A percentile compares a stretch with the other conserved stretches of the same genome.
Evolutionary conservation across 1,140 invertebrate species (phyloP).

Genomic region (Ceratina japonica): DNA sequence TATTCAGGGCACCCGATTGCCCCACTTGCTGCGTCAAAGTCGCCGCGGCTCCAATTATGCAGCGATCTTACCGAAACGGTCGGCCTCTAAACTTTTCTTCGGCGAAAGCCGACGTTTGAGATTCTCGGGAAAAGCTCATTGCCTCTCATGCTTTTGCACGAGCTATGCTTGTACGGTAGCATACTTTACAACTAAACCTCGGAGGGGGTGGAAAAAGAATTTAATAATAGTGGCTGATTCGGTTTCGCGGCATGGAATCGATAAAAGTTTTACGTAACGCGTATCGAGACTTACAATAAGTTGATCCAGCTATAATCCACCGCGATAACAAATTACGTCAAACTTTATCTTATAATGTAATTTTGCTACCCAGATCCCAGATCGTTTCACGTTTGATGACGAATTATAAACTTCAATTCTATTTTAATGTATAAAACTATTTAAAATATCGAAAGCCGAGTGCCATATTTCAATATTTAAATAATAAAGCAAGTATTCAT

Average conservation of each 20-base stretch:
- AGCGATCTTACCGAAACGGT: neutral
- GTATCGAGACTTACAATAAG: constrained; percentile 10
- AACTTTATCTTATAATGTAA: neutral
- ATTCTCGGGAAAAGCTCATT: neutral
- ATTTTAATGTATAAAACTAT: no score
- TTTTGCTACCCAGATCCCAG: neutral
- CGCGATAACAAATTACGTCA: neutral
- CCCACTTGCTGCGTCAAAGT: constrained; percentile 44
- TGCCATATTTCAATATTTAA: no score
- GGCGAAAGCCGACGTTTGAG: neutral
- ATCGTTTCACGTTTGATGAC: neutral
- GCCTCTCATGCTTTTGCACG: no score
- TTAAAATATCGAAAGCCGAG: no score
- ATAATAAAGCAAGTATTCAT: no score
- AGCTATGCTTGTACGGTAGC: neutral
- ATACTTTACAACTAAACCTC: neutral
- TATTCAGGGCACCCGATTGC: constrained; percentile 42
- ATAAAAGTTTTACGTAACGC: constrained; percentile 31
- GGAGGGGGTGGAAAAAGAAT: neutral
- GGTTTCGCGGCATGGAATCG: neutral
- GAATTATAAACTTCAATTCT: no score
- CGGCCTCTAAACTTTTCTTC: neutral
- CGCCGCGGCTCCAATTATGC: constrained; percentile 37
- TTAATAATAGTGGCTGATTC: constrained; percentile 22
- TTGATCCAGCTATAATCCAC: neutral